phyloP scores from a whole-genome alignment of 2,888 invertebrate species.

The Phengaris arion region DNA sequence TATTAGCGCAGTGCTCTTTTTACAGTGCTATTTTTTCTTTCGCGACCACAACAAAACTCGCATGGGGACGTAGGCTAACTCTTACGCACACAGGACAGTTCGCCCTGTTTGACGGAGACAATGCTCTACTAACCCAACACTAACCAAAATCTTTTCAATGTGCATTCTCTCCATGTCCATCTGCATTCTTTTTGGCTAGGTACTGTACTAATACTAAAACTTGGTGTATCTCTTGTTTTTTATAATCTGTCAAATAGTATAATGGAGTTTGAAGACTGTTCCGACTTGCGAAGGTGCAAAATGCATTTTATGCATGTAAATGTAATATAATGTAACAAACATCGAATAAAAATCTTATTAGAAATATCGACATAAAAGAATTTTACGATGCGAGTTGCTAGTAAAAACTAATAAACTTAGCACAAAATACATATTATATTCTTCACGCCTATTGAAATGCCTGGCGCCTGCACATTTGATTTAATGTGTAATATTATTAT shows the following conservation, averaged over 20 bases:
- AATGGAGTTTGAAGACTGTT: conserved; percentile 26
- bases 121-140: too few relatives aligned
- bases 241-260: neutral
- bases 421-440: neutral
- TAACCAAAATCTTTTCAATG: too few relatives aligned
- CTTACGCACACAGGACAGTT: too few relatives aligned
- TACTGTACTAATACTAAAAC: too few relatives aligned
- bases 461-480: neutral
- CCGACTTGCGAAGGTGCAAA: neutral
- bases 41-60: too few relatives aligned
- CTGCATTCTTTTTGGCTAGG: too few relatives aligned
- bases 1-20: too few relatives aligned
- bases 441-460: neutral
- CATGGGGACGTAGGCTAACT: too few relatives aligned
- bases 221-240: neutral
- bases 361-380: neutral
- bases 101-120: too few relatives aligned
- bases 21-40: too few relatives aligned
- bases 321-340: neutral
- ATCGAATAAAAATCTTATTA: conserved; percentile 4
- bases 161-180: too few relatives aligned
- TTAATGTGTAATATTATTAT: neutral
- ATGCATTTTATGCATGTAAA: neutral
- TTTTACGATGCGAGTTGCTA: neutral
- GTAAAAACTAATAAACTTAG: neutral